Base-by-base conservation (phyloP, 2,797 vertebrate species). In the Cygnus olor region DNA sequence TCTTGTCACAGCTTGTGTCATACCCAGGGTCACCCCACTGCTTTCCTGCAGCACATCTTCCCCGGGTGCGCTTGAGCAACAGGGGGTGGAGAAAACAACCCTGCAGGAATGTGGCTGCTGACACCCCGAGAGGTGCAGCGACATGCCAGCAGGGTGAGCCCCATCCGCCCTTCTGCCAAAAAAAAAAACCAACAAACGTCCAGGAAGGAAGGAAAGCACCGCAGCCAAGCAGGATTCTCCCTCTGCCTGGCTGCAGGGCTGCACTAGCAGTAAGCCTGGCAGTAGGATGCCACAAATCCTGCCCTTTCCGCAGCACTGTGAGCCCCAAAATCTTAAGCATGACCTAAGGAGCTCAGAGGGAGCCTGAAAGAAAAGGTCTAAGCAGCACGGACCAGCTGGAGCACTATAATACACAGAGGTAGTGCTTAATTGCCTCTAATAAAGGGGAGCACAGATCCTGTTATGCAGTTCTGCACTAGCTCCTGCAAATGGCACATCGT, bases 91-190 rank as follows among this genome's bases (percentile, higher is more conserved):
- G 66, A 7, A 53, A 60, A 61, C 8, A 51, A 40, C 14, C 49
- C 2, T 63, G 17, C 51, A 77, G 92, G 84, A 68, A 94, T 7
- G 84, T 9, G 89, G 85, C 40, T 8, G 61, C 57, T 9, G 58
- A 21, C 42, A 40, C 6, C 66, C 49, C 6, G 1, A 10, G 36
- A 21, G 45, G 69, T 80, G 51, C 2, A 18, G 70, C 51, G 11
- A 70, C 34, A 17, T 66, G 81, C 89, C 87, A 70, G 32, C 2
- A 2, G 40, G 51, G 49, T 3, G 1, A 93, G 80, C 65, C 38
- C 53, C 0, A 0, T 32, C 38, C 0, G 0, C 85, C 36, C 51
- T 56, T 21, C 78, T 11, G 53, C 32, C 45, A 5, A 4, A 61
- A 56, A 42, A 4, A n/a, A 45, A 38, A 9, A 0, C 7, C 25